phyloP scores from a whole-genome alignment of 2,113 vertebrate genomes.

The Turdus rufiventris region DNA sequence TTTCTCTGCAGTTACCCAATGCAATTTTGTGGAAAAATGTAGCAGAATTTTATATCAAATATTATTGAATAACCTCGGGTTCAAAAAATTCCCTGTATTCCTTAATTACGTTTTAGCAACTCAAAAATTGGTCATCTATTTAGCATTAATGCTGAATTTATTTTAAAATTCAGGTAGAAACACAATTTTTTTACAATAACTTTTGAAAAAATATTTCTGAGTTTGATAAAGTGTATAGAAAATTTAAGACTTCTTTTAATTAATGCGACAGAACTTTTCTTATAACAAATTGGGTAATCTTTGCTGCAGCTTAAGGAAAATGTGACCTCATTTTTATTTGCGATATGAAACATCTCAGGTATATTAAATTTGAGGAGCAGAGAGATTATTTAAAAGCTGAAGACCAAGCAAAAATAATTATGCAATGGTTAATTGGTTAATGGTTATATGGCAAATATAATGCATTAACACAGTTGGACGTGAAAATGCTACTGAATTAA shows the following conservation, averaged over 20 bases:
- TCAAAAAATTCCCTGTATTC: background rate
- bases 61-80: background rate
- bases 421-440: background rate
- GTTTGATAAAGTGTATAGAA: background rate
- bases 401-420: background rate
- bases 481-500: background rate
- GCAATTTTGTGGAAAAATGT: background rate
- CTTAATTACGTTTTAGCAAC: background rate
- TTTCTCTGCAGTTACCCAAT: background rate
- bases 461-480: background rate
- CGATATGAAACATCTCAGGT: background rate
- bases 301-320: background rate
- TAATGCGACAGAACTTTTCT: background rate
- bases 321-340: background rate
- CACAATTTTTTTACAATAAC: background rate
- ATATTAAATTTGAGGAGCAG: background rate
- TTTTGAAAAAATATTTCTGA: background rate
- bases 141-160: background rate
- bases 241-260: background rate
- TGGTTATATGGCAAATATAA: background rate
- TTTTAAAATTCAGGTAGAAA: background rate
- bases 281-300: background rate
- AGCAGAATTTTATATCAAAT: background rate
- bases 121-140: background rate
- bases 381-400: background rate